Conservation (phyloP, 2,888 invertebrate genomes). For the Magallana nippona region DNA sequence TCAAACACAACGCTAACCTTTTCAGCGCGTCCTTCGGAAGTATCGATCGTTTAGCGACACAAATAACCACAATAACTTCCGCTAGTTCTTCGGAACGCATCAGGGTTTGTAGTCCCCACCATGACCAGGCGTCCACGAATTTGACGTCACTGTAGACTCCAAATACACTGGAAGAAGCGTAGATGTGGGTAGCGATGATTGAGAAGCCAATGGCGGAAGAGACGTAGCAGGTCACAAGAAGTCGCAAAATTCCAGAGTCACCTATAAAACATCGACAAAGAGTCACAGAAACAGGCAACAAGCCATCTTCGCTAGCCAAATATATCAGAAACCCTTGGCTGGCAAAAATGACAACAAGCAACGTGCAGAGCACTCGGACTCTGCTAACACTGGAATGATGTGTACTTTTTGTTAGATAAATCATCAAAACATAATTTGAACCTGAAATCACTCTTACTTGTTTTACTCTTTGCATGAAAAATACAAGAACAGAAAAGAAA, state of each 20-base stretch:
- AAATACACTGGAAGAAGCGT: constrained; percentile 58
- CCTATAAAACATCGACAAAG: neutral
- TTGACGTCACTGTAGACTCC: constrained; percentile 61
- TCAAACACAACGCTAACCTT: neutral
- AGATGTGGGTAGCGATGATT: constrained; percentile 59
- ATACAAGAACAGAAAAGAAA: too few species aligned
- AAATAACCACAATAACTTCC: constrained; percentile 51
- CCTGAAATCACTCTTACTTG: too few species aligned
- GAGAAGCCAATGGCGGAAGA: constrained; percentile 52
- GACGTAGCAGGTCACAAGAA: constrained; percentile 42
- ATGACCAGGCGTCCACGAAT: constrained; percentile 66
- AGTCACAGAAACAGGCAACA: neutral
- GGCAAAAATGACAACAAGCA: too few species aligned
- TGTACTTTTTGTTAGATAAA: too few species aligned
- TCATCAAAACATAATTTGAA: too few species aligned
- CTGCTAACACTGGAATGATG: too few species aligned
- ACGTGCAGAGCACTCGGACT: too few species aligned
- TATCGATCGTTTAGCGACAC: constrained; percentile 42
- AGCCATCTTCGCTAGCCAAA: too few species aligned
- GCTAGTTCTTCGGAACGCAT: constrained; percentile 61
- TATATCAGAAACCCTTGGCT: too few species aligned
- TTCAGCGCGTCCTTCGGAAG: neutral
- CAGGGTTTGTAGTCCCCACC: constrained; percentile 66
- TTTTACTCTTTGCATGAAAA: too few species aligned
- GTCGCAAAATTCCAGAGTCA: constrained; percentile 18